Evolutionary conservation across 2,797 vertebrate species (phyloP), one percentile per base, ranked within the genome.

Genomic region (Arctocebus calabarensis): DNA sequence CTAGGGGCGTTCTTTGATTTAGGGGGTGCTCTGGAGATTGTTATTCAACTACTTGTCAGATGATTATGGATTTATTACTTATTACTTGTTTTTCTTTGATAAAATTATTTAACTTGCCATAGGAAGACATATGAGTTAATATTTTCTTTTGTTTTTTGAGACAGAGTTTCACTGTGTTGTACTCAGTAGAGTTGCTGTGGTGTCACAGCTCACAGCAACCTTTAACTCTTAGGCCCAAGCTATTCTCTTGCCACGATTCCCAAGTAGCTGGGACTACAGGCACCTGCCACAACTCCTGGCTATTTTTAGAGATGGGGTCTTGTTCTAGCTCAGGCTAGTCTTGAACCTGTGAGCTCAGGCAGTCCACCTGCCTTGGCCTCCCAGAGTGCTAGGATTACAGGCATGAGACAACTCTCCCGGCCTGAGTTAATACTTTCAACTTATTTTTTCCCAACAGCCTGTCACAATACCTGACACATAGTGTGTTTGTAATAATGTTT

Each of bases 1-100:
- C 43, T 75, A 37, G 6, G 73, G 45, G 4, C 48, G 77, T 92
- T 92, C 66, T 29, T 61, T 88, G 43, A 32, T 66, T 93, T 79
- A 82, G 83, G 68, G 22, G 17, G 75, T 68, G 7, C 62, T 78
- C 45, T 90, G 61, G 66, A 74, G 48, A 95, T 23, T 19, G 34
- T 40, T 90, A 55, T 61, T 92, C 81, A 93, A 32, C 23, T 45
- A 79, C 84, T 55, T 92, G 71, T 71, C 71, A 88, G 87, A 70
- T 71, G n/a, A 66, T 23, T 75, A 12, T 84, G 34, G 34, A 79
- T 73, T 91, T 85, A 73, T 64, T 96, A 64, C 25, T 94, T 70
- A 88, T 88, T 82, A 32, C n/a, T n/a, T n/a, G n/a, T 92, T 94
- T 96, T 78, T 84, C 40, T 90, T 88, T 70, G 62, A 64, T 94